Evolutionary conservation across 2,113 vertebrate genomes (phyloP).

Genomic region (Alaudala cheleensis): DNA sequence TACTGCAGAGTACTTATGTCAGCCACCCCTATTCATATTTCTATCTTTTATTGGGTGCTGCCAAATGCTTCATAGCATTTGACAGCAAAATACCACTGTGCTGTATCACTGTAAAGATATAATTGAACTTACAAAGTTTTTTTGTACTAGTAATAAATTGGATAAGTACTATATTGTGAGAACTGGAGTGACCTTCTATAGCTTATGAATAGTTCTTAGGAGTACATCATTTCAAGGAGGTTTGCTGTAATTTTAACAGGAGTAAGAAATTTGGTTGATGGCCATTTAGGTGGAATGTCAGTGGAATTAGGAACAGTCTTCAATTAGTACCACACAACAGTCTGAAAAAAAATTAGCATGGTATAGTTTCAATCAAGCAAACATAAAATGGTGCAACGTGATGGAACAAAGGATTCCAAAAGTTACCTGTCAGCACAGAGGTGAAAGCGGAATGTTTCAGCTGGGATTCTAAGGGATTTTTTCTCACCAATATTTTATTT

Average conservation of each 20-base stretch:
- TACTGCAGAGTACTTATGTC: background rate
- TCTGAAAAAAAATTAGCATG: background rate
- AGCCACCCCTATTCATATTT: background rate
- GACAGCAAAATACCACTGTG: background rate
- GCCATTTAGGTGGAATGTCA: background rate
- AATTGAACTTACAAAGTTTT: background rate
- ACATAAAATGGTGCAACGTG: background rate
- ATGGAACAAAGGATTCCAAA: background rate
- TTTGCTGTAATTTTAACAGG: background rate
- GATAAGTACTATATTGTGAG: background rate
- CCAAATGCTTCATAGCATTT: background rate
- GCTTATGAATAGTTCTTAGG: background rate
- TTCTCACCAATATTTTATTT: background rate
- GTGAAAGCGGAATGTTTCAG: background rate
- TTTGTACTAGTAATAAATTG: background rate
- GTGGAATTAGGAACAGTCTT: background rate
- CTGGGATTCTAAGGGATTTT: background rate
- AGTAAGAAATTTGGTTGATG: background rate
- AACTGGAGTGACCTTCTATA: background rate
- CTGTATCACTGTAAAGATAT: background rate
- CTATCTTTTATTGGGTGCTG: background rate
- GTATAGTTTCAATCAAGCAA: background rate
- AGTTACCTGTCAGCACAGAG: background rate
- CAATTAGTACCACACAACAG: background rate
- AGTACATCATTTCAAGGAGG: background rate